Conservation (phyloP, 2,888 invertebrate species). For the Agrenia bidenticulata region DNA sequence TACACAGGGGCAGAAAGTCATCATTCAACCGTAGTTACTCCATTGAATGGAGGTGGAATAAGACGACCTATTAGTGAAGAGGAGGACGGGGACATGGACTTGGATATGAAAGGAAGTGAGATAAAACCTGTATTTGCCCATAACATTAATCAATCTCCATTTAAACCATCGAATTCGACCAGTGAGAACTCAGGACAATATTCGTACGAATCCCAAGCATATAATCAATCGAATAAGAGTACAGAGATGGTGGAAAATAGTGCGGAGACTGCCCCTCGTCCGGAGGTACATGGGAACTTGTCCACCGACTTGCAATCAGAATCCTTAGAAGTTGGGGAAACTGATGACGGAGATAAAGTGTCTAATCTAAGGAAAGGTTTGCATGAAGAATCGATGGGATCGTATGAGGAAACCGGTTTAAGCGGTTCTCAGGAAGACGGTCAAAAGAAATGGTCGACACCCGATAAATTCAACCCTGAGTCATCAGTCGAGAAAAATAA, state of each 20-base stretch:
- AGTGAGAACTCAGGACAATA: no score
- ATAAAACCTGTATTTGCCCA: constrained; percentile 13
- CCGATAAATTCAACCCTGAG: neutral
- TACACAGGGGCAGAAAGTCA: constrained; percentile 35
- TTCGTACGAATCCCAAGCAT: no score
- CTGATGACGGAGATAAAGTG: neutral
- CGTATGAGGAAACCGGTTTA: constrained; percentile 4
- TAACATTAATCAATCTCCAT: no score
- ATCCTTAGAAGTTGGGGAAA: neutral
- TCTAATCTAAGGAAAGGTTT: no score
- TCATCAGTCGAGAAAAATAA: neutral
- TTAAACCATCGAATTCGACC: no score
- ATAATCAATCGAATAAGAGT: neutral
- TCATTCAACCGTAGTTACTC: constrained; percentile 32
- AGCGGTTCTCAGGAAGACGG: neutral
- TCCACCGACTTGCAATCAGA: neutral
- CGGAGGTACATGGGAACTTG: neutral
- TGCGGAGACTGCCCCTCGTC: neutral
- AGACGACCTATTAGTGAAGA: constrained; percentile 39
- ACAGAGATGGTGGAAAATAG: constrained; percentile 4
- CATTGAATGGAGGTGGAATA: constrained; percentile 45
- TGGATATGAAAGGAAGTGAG: constrained; percentile 36
- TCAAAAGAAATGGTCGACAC: neutral
- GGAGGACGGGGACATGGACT: constrained; percentile 22
- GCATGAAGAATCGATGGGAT: neutral